phyloP scores from a whole-genome alignment of 2,113 vertebrate species.

The Heteronetta atricapilla region DNA sequence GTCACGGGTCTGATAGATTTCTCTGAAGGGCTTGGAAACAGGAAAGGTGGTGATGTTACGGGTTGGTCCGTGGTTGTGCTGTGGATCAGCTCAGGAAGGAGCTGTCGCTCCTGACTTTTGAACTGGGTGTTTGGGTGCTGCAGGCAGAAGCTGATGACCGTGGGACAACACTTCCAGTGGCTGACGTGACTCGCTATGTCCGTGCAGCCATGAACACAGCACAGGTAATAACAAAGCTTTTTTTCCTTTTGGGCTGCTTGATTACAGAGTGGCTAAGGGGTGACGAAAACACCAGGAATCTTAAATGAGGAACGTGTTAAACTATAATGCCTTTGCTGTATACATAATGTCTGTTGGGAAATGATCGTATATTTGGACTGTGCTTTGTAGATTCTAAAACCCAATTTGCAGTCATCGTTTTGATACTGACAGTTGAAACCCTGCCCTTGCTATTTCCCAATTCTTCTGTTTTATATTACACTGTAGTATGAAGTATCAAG shows the following conservation, averaged over 20 bases:
- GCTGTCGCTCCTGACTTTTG: neutral
- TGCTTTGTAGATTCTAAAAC: conserved; percentile 18
- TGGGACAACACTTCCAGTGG: neutral
- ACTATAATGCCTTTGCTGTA: neutral
- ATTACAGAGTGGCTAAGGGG: neutral
- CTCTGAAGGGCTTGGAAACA: neutral
- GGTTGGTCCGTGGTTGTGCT: rapidly evolving
- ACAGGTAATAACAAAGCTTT: neutral
- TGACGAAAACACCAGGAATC: neutral
- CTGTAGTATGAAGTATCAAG: neutral
- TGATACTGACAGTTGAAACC: neutral
- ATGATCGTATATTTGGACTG: neutral
- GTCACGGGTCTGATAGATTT: neutral
- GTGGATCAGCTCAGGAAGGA: neutral
- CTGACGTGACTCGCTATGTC: neutral
- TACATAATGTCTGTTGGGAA: neutral
- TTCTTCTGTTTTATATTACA: neutral
- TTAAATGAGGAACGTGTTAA: neutral
- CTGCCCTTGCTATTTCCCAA: neutral
- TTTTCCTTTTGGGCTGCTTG: neutral
- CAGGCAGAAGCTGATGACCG: neutral
- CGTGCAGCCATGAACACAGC: rapidly evolving
- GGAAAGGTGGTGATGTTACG: rapidly evolving
- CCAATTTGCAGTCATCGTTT: neutral
- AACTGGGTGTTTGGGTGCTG: neutral